A percentile compares a stretch with the other conserved stretches of the same genome.
Conservation (phyloP, 2,113 vertebrate species). For the Phaethon lepturus region DNA sequence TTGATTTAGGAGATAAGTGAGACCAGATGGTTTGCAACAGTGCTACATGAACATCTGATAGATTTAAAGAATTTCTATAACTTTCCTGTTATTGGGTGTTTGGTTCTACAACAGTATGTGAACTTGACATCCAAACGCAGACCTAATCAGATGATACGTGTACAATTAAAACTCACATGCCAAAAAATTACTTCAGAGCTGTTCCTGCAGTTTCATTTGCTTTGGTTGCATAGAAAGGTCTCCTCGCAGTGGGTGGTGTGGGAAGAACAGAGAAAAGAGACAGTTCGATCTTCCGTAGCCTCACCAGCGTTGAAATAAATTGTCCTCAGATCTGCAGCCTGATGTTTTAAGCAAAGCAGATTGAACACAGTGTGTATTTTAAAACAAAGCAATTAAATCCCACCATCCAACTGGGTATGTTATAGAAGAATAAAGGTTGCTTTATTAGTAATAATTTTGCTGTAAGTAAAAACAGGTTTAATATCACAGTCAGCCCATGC, state of each 20-base stretch:
- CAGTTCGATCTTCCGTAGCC: not conserved
- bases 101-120: not conserved
- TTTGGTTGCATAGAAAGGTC: not conserved
- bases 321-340: slow-evolving; percentile 9
- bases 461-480: not conserved
- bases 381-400: not conserved
- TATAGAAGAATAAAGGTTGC: not conserved
- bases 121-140: not conserved
- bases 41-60: not conserved
- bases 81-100: not conserved
- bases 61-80: not conserved
- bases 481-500: not conserved
- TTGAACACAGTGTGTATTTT: not conserved
- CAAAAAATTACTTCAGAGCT: not conserved
- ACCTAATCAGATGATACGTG: not conserved
- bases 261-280: not conserved
- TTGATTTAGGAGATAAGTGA: slow-evolving; percentile 32
- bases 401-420: not conserved
- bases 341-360: not conserved
- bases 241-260: not conserved
- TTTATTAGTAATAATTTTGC: not conserved
- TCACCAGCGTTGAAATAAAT: not conserved
- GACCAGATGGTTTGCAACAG: slow-evolving; percentile 38
- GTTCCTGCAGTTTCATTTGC: not conserved
- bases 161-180: not conserved